Conservation (phyloP, 2,888 invertebrate species). For the Euplexia lucipara region DNA sequence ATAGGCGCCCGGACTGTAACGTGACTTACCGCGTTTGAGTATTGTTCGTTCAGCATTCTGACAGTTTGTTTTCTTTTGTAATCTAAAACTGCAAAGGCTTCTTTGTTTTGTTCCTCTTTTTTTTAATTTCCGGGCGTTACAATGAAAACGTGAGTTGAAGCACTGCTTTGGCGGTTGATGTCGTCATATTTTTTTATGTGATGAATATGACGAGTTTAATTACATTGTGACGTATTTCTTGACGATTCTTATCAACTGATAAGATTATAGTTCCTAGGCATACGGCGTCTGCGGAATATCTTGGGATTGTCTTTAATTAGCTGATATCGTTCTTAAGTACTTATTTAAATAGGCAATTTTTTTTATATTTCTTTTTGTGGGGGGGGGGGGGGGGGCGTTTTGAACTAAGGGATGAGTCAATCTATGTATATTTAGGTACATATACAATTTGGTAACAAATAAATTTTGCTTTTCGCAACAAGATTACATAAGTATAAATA, state of each 20-base stretch:
- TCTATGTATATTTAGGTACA: too few species aligned
- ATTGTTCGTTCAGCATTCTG: conserved; percentile 47
- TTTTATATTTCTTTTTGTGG: neutral
- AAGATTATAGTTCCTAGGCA: conserved; percentile 10
- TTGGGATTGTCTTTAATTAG: conserved; percentile 23
- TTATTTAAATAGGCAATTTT: conserved; percentile 1
- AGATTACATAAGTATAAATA: neutral
- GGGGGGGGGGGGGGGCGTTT: too few species aligned
- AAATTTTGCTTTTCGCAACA: neutral
- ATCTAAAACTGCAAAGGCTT: conserved; percentile 9
- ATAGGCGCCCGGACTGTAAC: conserved; percentile 65
- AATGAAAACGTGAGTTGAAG: neutral
- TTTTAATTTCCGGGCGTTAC: conserved; percentile 8
- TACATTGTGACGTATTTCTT: conserved; percentile 29
- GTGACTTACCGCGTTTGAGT: conserved; percentile 66
- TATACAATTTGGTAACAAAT: neutral
- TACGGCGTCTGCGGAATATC: conserved; percentile 14
- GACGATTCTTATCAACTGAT: conserved; percentile 34
- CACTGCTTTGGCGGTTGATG: conserved; percentile 10
- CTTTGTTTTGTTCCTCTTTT: conserved; percentile 5
- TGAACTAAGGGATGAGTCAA: too few species aligned
- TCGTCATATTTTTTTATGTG: conserved; percentile 8
- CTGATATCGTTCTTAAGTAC: neutral
- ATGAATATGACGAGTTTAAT: conserved; percentile 3
- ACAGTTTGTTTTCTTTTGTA: conserved; percentile 43